Base-by-base conservation (phyloP, 2,888 invertebrate species). In the Lasioglossum calceatum region DNA sequence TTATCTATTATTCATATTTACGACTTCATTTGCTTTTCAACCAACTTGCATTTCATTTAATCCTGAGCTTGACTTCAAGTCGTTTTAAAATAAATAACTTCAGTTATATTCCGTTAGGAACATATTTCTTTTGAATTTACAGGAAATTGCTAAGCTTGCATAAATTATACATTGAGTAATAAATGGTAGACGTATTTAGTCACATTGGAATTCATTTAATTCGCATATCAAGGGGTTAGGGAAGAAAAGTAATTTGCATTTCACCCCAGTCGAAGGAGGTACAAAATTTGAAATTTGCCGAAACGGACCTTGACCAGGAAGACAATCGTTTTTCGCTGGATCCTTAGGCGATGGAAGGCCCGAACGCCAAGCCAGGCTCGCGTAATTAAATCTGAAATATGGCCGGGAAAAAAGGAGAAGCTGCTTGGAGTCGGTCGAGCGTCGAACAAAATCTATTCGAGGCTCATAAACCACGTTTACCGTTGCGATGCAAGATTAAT, bases 401-500 rank as follows among this genome's bases (percentile, higher is more conserved):
- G n/a, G 2, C 1, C 54, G 54, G 10, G 27, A 39, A 78, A 77
- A 70, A 67, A 39, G 32, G 2, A 70, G 32, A 23, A 39, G 67
- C 23, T 36, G 23, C 23, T 32, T 1, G 16, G 67, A 67, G 67
- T 16, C 8, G 64, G 36, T 12, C 3, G 76, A 36, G 54, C 74
- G 74, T 36, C 39, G 64, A 36, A 75, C 47, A 44, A 72, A 78
- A 82, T 85, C 73, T 44, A 77, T 73, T 36, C 78, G 77, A n/a
- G 70, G 77, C 67, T 64, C 83, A 73, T 84, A 84, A 87, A 81
- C 61, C 47, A 71, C 72, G 73, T 81, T 87, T 81, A 77, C 79
- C 72, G 81, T 84, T 77, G 77, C 81, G 74, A 84, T 81, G 64
- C 54, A 71, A 67, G 77, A 84, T 84, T 81, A 81, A 84, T 81